These are phyloP conservation scores for Dicyrtomina minuta DNA, from an alignment of 2,888 invertebrate species.

Conservation along the genomic window DNA sequence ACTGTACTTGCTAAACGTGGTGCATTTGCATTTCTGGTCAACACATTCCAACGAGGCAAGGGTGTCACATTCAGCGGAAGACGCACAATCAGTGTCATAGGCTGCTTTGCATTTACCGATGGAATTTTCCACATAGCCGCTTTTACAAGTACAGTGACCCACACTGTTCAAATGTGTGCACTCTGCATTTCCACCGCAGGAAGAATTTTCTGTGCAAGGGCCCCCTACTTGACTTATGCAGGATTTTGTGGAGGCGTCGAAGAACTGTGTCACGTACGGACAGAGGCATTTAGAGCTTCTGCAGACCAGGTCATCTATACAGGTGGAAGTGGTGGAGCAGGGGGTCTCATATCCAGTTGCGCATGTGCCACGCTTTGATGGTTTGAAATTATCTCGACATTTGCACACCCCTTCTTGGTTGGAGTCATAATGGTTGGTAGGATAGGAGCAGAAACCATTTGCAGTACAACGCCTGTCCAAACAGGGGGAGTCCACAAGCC, in stretches of 20 bases:
- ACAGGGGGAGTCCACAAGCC: not conserved
- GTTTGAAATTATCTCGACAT: not conserved
- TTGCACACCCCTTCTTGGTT: not conserved
- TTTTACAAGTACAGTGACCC: conserved; percentile 8
- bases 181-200: not conserved
- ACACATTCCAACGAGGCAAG: not conserved
- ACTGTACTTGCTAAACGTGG: not conserved
- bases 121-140: not conserved
- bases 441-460: not conserved
- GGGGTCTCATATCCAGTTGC: not conserved
- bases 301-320: conserved; percentile 5
- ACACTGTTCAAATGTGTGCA: not conserved
- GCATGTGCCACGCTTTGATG: not conserved
- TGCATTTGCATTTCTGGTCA: not conserved
- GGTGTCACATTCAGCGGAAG: not conserved
- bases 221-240: not conserved
- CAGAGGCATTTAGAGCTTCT: not conserved
- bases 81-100: not conserved
- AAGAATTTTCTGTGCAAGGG: not conserved
- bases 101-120: not conserved
- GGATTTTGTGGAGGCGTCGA: not conserved
- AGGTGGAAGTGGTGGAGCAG: not conserved
- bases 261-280: not conserved
- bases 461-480: not conserved
- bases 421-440: not conserved